phyloP scores from a whole-genome alignment of 2,113 vertebrate genomes.

The Pipa parva region DNA sequence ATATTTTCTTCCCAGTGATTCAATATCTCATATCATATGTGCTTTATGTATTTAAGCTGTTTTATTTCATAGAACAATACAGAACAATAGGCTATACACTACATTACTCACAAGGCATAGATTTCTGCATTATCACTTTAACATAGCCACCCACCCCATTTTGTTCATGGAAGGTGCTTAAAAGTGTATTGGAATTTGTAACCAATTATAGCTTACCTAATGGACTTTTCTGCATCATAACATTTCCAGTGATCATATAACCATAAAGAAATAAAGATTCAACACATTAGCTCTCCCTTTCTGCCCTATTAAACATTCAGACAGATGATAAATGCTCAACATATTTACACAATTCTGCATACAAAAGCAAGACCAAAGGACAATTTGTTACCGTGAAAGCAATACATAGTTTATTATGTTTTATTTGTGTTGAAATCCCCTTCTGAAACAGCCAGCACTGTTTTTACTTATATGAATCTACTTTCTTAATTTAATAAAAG shows the following conservation, averaged over 20 bases:
- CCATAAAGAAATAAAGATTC: slow-evolving; percentile 28
- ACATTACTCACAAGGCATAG: slow-evolving; percentile 26
- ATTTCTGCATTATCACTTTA: slow-evolving; percentile 18
- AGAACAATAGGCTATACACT: not conserved
- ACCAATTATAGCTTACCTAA: slow-evolving; percentile 20
- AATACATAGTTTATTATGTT: no score
- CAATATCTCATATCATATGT: slow-evolving; percentile 13
- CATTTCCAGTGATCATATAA: slow-evolving; percentile 27
- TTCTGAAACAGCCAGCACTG: no score
- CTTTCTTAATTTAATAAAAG: no score
- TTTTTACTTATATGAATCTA: no score
- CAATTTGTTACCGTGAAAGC: no score
- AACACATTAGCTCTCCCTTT: slow-evolving; percentile 19
- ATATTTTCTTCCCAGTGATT: slow-evolving; percentile 2
- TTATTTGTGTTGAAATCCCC: no score
- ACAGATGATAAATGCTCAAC: slow-evolving; percentile 19
- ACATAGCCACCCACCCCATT: slow-evolving; percentile 1
- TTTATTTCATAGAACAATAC: slow-evolving; percentile 10
- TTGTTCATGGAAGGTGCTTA: slow-evolving; percentile 15
- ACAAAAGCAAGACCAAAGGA: no score
- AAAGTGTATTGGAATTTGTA: not conserved
- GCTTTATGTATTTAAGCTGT: slow-evolving; percentile 6
- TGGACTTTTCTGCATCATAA: slow-evolving; percentile 25
- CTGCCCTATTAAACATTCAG: slow-evolving; percentile 26
- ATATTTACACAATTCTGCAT: slow-evolving; percentile 9